Evolutionary conservation across 2,797 vertebrate species (phyloP).

Genomic region (Vipera latastei): DNA sequence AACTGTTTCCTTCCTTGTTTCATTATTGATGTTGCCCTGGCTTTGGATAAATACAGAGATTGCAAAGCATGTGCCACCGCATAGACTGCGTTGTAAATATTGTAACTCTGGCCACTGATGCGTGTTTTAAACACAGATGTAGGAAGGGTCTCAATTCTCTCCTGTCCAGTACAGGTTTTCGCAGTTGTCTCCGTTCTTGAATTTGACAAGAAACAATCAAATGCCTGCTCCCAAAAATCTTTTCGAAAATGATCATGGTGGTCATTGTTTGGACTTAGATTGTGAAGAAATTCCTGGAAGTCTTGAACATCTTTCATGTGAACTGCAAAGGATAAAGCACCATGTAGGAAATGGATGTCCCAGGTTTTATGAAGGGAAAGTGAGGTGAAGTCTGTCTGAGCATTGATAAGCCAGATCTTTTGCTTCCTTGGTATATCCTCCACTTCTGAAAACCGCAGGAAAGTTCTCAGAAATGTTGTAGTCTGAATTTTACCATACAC

Average conservation of each 20-base stretch:
- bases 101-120: neutral
- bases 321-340: neutral
- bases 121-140: neutral
- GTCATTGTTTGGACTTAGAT: neutral
- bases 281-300: neutral
- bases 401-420: neutral
- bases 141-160: neutral
- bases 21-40: neutral
- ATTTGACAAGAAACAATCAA: neutral
- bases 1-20: too few species aligned
- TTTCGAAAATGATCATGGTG: neutral
- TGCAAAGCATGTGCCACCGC: neutral
- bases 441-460: neutral
- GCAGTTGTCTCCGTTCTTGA: too few species aligned
- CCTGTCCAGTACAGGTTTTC: neutral
- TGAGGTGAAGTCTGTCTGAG: neutral
- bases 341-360: neutral
- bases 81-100: neutral
- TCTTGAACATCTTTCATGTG: neutral
- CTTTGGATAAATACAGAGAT: neutral
- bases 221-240: neutral
- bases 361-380: fast-evolving
- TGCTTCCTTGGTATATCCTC: neutral
- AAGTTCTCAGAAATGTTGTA: neutral
- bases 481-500: neutral